Base-by-base conservation (phyloP, 2,888 invertebrate species). In the Bimastos eiseni region DNA sequence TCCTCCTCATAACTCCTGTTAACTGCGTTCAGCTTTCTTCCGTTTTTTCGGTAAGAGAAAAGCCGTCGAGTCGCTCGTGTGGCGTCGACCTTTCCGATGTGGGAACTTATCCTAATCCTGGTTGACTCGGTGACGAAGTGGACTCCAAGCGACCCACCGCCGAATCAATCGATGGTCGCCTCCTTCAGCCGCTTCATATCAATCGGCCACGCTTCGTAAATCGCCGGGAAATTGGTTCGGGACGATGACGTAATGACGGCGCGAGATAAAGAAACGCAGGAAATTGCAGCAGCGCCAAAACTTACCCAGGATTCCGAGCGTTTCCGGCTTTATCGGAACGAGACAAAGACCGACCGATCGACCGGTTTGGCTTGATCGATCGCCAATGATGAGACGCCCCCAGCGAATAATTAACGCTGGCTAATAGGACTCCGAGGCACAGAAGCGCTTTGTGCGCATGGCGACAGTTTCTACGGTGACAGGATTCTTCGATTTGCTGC, bases 191-290 rank as follows among this genome's bases (percentile, higher is more conserved):
- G 55, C 70, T 70, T n/a, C 30, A 70, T 70, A 70, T 70, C 70
- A 70, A 70, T 70, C 70, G 70, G 70, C 70, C n/a, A 70, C 70
- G 70, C n/a, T 70, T 70, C 70, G 70, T 70, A 70, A 70, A 70
- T 70, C 70, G 70, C n/a, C 70, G 30, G 70, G 70, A 70, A 70
- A 70, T 70, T 70, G 70, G 70, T 70, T 70, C 70, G 70, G 30
- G n/a, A 70, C n/a, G 70, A 70, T 70, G 70, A 70, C n/a, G 70
- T 70, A 70, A 70, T 70, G 70, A 3, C 70, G 70, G 30, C 70
- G 70, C 70, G 70, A 70, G 70, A 70, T 70, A 70, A 70, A 70
- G 70, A n/a, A n/a, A 70, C 30, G 70, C 30, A 70, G n/a, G 70
- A 70, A 70, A 70, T 70, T 70, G 70, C 70, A n/a, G 30, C 70